A percentile compares a stretch with the other conserved stretches of the same genome.
These are phyloP conservation scores for Pseudachorutes palmiensis DNA, from an alignment of 1,140 invertebrate genomes.

Conservation along the genomic window DNA sequence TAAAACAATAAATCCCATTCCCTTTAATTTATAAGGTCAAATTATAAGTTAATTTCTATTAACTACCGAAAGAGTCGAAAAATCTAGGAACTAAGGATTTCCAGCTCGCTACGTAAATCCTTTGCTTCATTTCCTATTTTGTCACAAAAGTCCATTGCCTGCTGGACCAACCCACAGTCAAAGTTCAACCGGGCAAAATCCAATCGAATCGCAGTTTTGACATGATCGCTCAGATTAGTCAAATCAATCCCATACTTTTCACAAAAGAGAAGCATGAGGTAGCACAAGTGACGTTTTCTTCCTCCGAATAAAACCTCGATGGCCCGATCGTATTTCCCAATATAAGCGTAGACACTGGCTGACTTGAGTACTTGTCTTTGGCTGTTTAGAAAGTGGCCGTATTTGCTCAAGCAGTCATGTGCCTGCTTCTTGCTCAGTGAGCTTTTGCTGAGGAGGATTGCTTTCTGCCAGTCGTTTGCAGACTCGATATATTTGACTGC, in stretches of 20 bases:
- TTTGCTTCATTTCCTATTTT: conserved; percentile 26
- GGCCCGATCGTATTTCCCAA: conserved; percentile 34
- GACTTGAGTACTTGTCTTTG: conserved; percentile 27
- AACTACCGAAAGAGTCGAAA: neutral
- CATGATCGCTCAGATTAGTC: conserved; percentile 26
- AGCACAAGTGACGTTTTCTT: conserved; percentile 23
- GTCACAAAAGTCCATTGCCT: conserved; percentile 34
- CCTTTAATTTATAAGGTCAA: no score
- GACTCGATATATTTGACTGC: conserved; percentile 36
- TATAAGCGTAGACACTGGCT: conserved; percentile 27
- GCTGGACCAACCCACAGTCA: conserved; percentile 25
- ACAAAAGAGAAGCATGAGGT: conserved; percentile 26
- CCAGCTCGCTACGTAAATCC: conserved; percentile 32
- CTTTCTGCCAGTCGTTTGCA: conserved; percentile 35
- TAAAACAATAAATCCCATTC: no score
- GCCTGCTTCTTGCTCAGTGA: conserved; percentile 20
- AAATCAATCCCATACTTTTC: conserved; percentile 19
- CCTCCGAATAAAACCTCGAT: conserved; percentile 24
- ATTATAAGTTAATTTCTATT: no score
- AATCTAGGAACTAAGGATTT: conserved; percentile 28
- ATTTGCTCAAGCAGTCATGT: conserved; percentile 29
- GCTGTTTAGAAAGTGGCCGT: conserved; percentile 31
- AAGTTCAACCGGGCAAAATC: conserved; percentile 37
- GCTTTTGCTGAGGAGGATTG: conserved; percentile 33
- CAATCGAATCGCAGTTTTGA: conserved; percentile 31